Evolutionary conservation across 2,113 vertebrate species (phyloP).

Genomic region (Felis catus): F.catus_Fca126_mat1.0 CM031420.1:136954501-136955000

Average conservation of each 20-base stretch:
- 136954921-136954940: not conserved
- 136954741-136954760: not conserved
- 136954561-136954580: not conserved
- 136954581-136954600: not conserved
- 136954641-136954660: not conserved
- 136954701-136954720: not conserved
- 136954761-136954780: not conserved
- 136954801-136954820: not conserved
- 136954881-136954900: not conserved
- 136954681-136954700: not conserved
- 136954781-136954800: not conserved
- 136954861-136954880: not conserved
- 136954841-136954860: not conserved
- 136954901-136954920: not conserved
- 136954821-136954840: not conserved
- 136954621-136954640: not conserved
- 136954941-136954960: not conserved
- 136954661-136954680: not conserved
- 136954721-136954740: not conserved
- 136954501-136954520: not conserved
- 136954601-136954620: not conserved
- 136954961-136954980: not conserved
- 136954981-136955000: constrained; percentile 2
- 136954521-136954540: not conserved
- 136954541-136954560: not conserved